Evolutionary conservation across 1,140 invertebrate species (phyloP), one percentile per base, ranked within the genome.

Genomic region (Amphibalanus amphitrite): DNA sequence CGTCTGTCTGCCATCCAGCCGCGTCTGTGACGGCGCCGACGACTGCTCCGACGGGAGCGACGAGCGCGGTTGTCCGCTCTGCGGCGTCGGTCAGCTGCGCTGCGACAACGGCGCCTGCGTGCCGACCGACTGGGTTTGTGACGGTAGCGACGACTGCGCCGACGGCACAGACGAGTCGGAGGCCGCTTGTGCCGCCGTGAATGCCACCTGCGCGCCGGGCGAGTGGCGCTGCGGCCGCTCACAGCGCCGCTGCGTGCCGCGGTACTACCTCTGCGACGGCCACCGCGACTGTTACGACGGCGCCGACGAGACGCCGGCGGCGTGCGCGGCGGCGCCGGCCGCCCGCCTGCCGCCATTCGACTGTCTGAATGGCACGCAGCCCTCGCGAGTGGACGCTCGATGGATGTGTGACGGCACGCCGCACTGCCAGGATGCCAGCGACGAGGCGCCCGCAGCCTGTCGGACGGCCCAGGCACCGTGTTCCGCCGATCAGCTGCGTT

Each of bases 11-110:
- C 80, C 86, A 73, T 78, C 79, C 4, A 81, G 82, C 67, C 92
- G 90, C 89, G 84, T 90, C 0, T 96, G 92, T 78, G 91, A 96
- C 78, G 90, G 89, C 0, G 80, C 86, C 47, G 82, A 84, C 70
- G 92, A 95, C 78, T 97, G 93, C 78, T 87, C 86, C 77, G 92
- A 95, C 78, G 87, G 86, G 71, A 87, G 85, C 20, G 94, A 97
- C 78, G 93, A 95, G 78, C 74, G 38, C 69, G 73, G 71, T 20
- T 38, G 33, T 15, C 33, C 33, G 33, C 25, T 29, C 17, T 71
- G 29, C 30, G 23, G 20, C 40, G 28, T 67, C 33, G 30, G 23
- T 6, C 23, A 74, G 25, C 25, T 23, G 20, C 26, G 28, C 69
- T 76, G 75, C 64, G 70, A 70, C 40, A 72, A 73, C 38, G 85